These are phyloP conservation scores for Noctua comes DNA, from an alignment of 2,888 invertebrate genomes.

Conservation along the genomic window DNA sequence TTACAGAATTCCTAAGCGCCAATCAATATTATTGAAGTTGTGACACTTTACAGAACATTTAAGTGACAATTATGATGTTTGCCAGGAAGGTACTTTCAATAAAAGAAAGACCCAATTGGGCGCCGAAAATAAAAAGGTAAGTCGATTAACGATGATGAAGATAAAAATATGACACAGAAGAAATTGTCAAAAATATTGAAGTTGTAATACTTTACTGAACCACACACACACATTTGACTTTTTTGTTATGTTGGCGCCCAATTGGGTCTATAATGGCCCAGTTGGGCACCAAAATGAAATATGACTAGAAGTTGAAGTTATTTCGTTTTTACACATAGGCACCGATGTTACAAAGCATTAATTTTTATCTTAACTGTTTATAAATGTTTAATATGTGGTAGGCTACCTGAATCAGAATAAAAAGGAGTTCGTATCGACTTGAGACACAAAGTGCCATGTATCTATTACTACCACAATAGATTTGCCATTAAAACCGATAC, in stretches of 20 bases:
- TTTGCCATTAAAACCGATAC: neutral
- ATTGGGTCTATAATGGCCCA: neutral
- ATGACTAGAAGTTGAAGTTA: neutral
- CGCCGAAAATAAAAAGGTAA: neutral
- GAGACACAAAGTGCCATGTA: neutral
- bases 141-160: neutral
- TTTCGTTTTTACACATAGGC: neutral
- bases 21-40: too few species aligned
- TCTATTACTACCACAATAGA: slow-evolving; percentile 1
- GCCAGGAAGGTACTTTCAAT: neutral
- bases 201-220: neutral
- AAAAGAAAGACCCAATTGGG: neutral
- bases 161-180: neutral
- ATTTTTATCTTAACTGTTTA: neutral
- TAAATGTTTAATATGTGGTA: neutral
- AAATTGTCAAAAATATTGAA: neutral
- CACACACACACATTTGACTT: too few species aligned
- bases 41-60: neutral
- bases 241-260: neutral
- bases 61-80: slow-evolving; percentile 7
- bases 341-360: too few species aligned
- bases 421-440: neutral
- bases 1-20: too few species aligned
- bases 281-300: neutral
- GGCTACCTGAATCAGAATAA: neutral